phyloP scores from a whole-genome alignment of 2,888 invertebrate species.

The Labia minor region DNA sequence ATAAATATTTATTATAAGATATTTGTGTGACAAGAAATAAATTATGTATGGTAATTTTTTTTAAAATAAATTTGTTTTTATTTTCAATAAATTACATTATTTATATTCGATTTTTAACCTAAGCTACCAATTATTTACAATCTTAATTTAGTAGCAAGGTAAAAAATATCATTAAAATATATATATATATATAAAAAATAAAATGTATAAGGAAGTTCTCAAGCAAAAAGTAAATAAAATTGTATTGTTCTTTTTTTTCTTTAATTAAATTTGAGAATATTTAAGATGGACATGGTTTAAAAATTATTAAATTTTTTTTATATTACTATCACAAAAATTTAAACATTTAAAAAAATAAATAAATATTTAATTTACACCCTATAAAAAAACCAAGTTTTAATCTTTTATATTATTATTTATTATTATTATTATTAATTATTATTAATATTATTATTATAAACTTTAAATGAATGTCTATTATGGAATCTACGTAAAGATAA shows the following conservation, averaged over 20 bases:
- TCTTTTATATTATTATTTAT: no score
- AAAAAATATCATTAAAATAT: neutral
- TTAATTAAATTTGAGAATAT: neutral
- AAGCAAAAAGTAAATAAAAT: neutral
- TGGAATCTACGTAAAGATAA: no score
- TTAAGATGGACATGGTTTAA: neutral
- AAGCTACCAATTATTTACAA: neutral
- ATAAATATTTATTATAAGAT: neutral
- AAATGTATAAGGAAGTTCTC: neutral
- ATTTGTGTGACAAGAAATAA: neutral
- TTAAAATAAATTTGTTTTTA: neutral
- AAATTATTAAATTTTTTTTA: no score
- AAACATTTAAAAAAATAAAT: no score
- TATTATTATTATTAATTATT: no score
- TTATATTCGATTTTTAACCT: neutral
- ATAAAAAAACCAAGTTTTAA: no score
- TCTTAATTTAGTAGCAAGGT: neutral
- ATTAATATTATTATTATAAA: no score
- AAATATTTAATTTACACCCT: no score
- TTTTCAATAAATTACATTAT: conserved; percentile 3
- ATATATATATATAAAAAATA: no score
- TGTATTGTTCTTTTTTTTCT: neutral
- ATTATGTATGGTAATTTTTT: neutral
- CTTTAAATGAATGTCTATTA: no score
- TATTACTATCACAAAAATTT: no score